Base-by-base conservation (phyloP, 2,113 vertebrate species). In the Paedocypris sp. region DNA sequence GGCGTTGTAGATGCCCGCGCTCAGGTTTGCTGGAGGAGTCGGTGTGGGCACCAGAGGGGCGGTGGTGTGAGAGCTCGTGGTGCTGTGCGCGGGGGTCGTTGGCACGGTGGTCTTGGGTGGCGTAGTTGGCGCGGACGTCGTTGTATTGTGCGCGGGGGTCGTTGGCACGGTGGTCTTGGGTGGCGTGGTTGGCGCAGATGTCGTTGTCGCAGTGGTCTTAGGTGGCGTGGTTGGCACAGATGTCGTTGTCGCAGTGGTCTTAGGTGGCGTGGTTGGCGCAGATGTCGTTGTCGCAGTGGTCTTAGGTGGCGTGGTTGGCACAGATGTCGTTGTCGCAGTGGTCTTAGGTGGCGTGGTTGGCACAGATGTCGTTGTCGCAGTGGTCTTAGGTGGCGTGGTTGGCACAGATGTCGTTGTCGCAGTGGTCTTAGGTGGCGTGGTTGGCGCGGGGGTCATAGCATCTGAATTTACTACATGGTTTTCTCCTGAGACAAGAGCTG, bases 1-100 rank as follows among this genome's bases (percentile, higher is more conserved):
- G 20, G 80, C 0, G 4, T 0, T 76, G 66, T 83, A 87, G 11
- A 60, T 68, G 33, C 85, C 83, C 1, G 11, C 10, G 1, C 47
- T 73, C 45, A 73, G 0, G 15, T 35, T 72, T 18, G 69, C 29
- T 18, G 20, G 1, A 12, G 62, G 59, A 13, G 20, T 2, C 10
- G 62, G 62, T 3, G 66, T 33, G 13, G 76, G 51, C 1, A 31
- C 3, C 1, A 67, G 53, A 32, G 16, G 10, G 25, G 19, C 6
- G 13, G 12, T 43, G 39, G 3, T 2, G 15, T 10, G 12, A 15
- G 33, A 8, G 13, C 3, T 29, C 11, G 48, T 43, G 4, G 35
- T 28, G 26, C 3, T 1, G 11, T 25, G 9, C 3, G 4, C 6
- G 3, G 6, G 18, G 3, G 66, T 66, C 1, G 63, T 58, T 13